Evolutionary conservation across 2,113 vertebrate genomes (phyloP).

Genomic region (Sander lucioperca): DNA sequence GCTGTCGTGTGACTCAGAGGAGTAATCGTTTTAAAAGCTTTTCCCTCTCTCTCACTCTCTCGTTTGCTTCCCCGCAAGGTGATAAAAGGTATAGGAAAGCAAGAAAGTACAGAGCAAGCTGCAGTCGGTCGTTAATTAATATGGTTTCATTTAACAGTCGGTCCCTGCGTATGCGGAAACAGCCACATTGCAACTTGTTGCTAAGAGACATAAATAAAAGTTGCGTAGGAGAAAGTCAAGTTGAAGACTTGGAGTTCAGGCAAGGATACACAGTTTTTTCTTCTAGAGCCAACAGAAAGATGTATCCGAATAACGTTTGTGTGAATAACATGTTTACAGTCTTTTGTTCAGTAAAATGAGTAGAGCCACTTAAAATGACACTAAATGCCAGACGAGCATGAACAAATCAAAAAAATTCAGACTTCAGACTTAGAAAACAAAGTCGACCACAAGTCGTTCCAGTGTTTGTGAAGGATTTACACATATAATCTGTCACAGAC

Average conservation of each 20-base stretch:
- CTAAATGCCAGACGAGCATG: neutral
- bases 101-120: neutral
- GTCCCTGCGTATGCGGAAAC: neutral
- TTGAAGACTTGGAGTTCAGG: slow-evolving; percentile 4
- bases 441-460: neutral
- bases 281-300: neutral
- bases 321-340: neutral
- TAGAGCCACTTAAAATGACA: neutral
- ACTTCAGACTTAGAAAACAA: neutral
- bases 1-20: slow-evolving; percentile 38
- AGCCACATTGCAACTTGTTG: slow-evolving; percentile 19
- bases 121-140: slow-evolving; percentile 21
- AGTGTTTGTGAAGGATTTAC: neutral
- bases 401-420: slow-evolving; percentile 14
- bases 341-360: neutral
- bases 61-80: neutral
- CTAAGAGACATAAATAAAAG: slow-evolving; percentile 19
- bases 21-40: slow-evolving; percentile 59
- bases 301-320: neutral
- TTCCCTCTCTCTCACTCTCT: slow-evolving; percentile 22
- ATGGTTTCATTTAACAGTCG: neutral
- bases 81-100: slow-evolving; percentile 4
- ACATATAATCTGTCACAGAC: neutral
- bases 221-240: neutral
- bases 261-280: neutral